Evolutionary conservation across 2,888 invertebrate genomes (phyloP).

Genomic region (Sphaerophoria rueppellii): DNA sequence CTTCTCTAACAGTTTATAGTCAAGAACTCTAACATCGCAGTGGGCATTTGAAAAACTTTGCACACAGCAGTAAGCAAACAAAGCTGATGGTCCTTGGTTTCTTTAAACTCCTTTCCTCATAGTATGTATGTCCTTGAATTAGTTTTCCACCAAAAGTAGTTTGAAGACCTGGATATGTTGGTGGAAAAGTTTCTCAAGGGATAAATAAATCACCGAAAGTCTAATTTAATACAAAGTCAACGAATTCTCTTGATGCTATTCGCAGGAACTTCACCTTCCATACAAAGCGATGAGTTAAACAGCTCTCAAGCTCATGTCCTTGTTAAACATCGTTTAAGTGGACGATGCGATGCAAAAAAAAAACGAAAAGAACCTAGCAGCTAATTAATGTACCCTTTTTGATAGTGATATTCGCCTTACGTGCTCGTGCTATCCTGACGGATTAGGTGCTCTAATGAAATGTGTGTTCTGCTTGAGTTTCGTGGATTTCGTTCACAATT

Average conservation of each 20-base stretch:
- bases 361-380: slow-evolving; percentile 24
- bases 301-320: slow-evolving; percentile 28
- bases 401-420: slow-evolving; percentile 41
- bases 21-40: not conserved
- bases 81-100: no score
- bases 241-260: slow-evolving; percentile 50
- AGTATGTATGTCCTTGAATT: no score
- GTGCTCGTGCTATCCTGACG: slow-evolving; percentile 69
- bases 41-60: slow-evolving; percentile 34
- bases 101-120: no score
- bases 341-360: not conserved
- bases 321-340: slow-evolving; percentile 9
- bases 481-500: slow-evolving; percentile 17
- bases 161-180: slow-evolving; percentile 30
- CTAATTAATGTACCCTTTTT: slow-evolving; percentile 71
- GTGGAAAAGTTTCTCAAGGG: slow-evolving; percentile 50
- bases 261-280: not conserved
- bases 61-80: not conserved
- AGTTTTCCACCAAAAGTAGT: slow-evolving; percentile 8
- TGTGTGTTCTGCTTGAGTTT: slow-evolving; percentile 34
- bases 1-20: no score
- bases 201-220: slow-evolving; percentile 70
- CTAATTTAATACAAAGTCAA: slow-evolving; percentile 67
- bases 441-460: slow-evolving; percentile 50
- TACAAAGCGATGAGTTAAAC: slow-evolving; percentile 19